Conservation (phyloP, 2,797 vertebrate genomes). For the Sebastes hubbsi region DNA sequence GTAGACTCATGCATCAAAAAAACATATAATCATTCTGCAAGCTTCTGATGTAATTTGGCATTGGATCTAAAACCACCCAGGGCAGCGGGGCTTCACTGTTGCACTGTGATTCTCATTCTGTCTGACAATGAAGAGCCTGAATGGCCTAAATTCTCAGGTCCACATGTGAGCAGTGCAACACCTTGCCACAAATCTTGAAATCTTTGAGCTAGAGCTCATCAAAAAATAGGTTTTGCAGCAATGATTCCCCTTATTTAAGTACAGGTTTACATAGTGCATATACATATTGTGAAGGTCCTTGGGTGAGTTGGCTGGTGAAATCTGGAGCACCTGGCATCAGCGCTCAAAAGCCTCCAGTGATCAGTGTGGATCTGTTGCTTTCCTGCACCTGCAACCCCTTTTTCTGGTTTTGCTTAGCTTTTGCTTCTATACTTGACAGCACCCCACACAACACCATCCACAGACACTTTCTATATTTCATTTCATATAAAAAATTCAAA, state of each 20-base stretch:
- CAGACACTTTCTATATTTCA: background rate
- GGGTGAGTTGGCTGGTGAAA: background rate
- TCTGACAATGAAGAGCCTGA: background rate
- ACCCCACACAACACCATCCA: background rate
- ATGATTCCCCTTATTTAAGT: background rate
- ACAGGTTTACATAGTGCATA: background rate
- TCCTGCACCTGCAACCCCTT: conserved; percentile 23
- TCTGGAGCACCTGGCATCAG: background rate
- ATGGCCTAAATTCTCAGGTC: background rate
- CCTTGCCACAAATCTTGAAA: background rate
- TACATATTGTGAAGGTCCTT: background rate
- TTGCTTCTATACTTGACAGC: background rate
- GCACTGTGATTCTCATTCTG: background rate
- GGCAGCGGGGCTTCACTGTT: background rate
- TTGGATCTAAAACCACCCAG: background rate
- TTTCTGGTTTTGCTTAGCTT: background rate
- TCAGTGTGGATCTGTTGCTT: background rate
- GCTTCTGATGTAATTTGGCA: background rate
- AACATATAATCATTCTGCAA: background rate
- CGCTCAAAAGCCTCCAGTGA: background rate
- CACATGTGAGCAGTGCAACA: background rate
- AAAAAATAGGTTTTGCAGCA: background rate
- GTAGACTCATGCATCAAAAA: background rate
- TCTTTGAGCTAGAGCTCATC: background rate
- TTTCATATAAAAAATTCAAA: background rate